Conservation (phyloP, 2,113 vertebrate species). For the Eulacestoma nigropectus region DNA sequence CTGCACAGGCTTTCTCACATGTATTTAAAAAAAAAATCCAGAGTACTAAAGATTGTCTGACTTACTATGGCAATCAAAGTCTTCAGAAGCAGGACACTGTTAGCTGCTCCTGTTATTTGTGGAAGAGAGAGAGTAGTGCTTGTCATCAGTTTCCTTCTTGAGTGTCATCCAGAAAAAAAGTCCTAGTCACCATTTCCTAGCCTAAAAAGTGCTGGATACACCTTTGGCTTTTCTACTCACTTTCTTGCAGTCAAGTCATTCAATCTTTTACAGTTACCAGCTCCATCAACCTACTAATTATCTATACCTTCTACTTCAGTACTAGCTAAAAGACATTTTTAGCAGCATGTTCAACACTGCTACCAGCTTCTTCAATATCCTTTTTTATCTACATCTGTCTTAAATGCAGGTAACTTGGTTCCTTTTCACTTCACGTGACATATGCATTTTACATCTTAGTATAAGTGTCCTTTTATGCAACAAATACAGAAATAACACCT, state of each 20-base stretch:
- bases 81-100: not conserved
- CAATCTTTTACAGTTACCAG: not conserved
- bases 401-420: not conserved
- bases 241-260: not conserved
- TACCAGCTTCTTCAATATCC: not conserved
- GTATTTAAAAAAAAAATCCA: not conserved
- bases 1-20: not conserved
- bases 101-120: not conserved
- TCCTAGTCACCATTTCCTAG: not conserved
- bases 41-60: not conserved
- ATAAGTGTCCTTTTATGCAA: not conserved
- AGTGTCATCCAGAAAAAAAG: not conserved
- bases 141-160: not conserved
- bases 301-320: not conserved
- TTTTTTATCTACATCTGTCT: not conserved
- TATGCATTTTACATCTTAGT: not conserved
- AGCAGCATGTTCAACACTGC: not conserved
- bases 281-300: not conserved
- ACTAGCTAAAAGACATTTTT: not conserved
- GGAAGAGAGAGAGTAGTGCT: not conserved
- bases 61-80: not conserved
- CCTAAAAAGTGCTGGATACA: not conserved
- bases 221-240: not conserved
- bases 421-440: not conserved
- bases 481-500: not conserved